Conservation (phyloP, 2,888 invertebrate genomes). For the Polietes domitor region DNA sequence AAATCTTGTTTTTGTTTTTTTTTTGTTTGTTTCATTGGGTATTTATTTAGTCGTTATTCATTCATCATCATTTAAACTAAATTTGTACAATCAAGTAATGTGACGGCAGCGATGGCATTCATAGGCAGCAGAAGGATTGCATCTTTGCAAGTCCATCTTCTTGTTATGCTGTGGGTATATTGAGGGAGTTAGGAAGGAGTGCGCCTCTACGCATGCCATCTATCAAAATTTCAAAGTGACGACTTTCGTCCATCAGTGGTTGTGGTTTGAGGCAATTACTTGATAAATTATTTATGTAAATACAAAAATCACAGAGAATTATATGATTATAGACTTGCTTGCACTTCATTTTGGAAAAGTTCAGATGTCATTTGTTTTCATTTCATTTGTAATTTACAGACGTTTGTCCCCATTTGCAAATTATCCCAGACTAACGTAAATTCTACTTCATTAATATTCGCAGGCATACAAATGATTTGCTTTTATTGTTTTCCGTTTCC, state of each 20-base stretch:
- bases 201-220: not conserved
- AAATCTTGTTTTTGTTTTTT: constrained; percentile 18
- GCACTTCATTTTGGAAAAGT: too few species aligned
- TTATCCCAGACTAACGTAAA: not conserved
- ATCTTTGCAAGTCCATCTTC: not conserved
- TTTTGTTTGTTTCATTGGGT: not conserved
- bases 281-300: constrained; percentile 59
- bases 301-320: constrained; percentile 70
- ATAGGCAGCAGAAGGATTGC: not conserved
- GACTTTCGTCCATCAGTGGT: too few species aligned
- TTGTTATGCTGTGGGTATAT: constrained; percentile 1
- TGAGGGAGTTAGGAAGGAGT: not conserved
- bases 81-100: constrained; percentile 66
- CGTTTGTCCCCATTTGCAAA: not conserved
- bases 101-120: constrained; percentile 48
- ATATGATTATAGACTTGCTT: constrained; percentile 61
- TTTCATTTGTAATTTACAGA: not conserved
- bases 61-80: constrained; percentile 48
- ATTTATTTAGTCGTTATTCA: not conserved
- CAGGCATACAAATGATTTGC: not conserved
- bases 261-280: constrained; percentile 41
- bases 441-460: constrained; percentile 5
- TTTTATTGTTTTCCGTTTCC: constrained; percentile 33
- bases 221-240: not conserved
- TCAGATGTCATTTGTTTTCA: not conserved